Evolutionary conservation across 2,797 vertebrate genomes (phyloP), one percentile per base, ranked within the genome.

Genomic region (Basileuterus tristriatus): DNA sequence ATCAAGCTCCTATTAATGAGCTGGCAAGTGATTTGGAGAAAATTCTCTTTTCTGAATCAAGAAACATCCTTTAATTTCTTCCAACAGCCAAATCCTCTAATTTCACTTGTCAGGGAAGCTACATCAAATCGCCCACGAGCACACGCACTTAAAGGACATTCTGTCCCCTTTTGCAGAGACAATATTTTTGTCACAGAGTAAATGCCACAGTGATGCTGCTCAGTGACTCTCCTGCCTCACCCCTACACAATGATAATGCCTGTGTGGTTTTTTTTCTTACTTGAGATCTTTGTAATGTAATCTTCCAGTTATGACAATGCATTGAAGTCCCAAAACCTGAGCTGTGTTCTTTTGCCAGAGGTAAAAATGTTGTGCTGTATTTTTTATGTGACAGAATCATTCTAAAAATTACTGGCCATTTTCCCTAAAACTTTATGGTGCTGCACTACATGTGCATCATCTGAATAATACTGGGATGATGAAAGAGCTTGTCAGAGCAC

Each of bases 81-180:
- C 59, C 90, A 96, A 92, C 88, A 95, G 92, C 82, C 27, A 32
- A 47, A 96, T 96, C 88, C 90, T 96, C 77, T 95, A 90, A 96
- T 95, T 96, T 96, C 95, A 93, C 94, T 97, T 97, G 96, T 97
- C 95, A 96, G 89, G 89, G 75, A 96, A 97, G 90, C 93, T 91
- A 71, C 87, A 93, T 96, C 95, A 90, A 83, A 77, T 94, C 95
- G 89, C 94, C 95, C 94, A 95, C 94, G 6, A 95, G 74, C 77
- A 88, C 93, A 65, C 65, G 46, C 85, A 74, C 94, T 95, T 93
- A 95, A 96, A 97, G 97, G 96, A 96, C 96, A 44, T 96, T 94
- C 95, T 96, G 96, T 97, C 93, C 89, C 94, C 88, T 92, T 90
- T 95, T 94, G 50, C 90, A 94, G 84, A 96, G 72, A 90, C 91